phyloP scores from a whole-genome alignment of 2,797 vertebrate genomes.

The Enteromius thamalakanensis region DNA sequence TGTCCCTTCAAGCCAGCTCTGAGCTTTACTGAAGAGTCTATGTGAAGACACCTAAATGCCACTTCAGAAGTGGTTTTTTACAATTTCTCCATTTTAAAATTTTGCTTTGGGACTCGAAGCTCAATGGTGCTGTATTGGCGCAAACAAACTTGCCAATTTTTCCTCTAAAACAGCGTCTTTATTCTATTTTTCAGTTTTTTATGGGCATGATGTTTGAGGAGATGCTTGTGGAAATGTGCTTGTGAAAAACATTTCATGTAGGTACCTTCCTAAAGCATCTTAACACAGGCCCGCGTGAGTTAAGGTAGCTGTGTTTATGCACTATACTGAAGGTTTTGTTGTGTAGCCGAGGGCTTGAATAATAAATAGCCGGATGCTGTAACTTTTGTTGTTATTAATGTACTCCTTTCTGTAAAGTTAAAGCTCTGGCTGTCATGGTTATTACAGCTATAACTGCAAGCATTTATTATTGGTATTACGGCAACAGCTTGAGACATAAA shows the following conservation, averaged over 20 bases:
- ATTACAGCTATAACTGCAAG: slow-evolving; percentile 21
- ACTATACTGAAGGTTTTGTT: not conserved
- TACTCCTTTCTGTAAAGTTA: slow-evolving; percentile 28
- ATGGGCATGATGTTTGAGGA: not conserved
- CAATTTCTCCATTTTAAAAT: not conserved
- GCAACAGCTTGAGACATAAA: slow-evolving; percentile 44
- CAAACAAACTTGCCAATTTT: not conserved
- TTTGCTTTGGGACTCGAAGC: not conserved
- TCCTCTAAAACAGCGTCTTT: not conserved
- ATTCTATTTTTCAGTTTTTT: not conserved
- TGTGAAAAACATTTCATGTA: slow-evolving; percentile 13
- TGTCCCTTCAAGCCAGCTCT: not conserved
- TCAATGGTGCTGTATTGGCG: not conserved
- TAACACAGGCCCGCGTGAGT: not conserved
- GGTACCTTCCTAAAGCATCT: not conserved
- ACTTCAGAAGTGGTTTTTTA: not conserved
- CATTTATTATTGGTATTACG: slow-evolving; percentile 23
- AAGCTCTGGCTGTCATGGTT: slow-evolving; percentile 25
- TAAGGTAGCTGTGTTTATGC: not conserved
- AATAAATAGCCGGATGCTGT: not conserved
- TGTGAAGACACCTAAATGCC: not conserved
- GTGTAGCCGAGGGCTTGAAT: not conserved
- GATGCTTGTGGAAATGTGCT: not conserved
- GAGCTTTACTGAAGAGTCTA: not conserved
- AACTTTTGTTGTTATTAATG: slow-evolving; percentile 31